A percentile compares a stretch with the other conserved stretches of the same genome.
Evolutionary conservation across 2,113 vertebrate species (phyloP).

Genomic region (Empidonax alnorum): DNA sequence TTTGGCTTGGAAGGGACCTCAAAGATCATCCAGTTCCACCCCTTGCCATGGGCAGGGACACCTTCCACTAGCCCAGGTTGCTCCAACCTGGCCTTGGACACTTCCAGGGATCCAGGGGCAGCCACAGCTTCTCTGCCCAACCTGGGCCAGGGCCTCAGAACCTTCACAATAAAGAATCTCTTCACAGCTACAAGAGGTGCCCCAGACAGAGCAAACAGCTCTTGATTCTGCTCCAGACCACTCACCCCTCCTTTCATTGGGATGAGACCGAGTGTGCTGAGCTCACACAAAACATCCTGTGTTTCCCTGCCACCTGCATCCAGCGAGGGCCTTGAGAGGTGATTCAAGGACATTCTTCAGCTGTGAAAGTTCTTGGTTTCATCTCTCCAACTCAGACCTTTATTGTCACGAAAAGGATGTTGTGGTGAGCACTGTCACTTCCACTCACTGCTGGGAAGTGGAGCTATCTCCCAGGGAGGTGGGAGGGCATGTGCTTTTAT

Average conservation of each 20-base stretch:
- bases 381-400: background rate
- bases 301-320: background rate
- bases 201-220: background rate
- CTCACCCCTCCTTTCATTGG: background rate
- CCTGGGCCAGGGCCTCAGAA: accelerated
- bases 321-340: background rate
- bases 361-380: background rate
- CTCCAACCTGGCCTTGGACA: background rate
- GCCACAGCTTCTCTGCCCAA: background rate
- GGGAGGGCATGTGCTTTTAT: background rate
- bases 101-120: background rate
- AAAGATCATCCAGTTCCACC: background rate
- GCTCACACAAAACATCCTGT: background rate
- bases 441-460: background rate
- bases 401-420: background rate
- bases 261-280: background rate
- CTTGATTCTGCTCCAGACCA: background rate
- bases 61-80: accelerated
- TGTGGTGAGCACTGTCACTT: background rate
- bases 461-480: accelerated
- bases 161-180: background rate
- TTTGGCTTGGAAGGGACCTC: background rate
- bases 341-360: background rate
- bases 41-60: background rate
- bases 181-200: background rate